phyloP scores from a whole-genome alignment of 2,113 vertebrate species.

The Serilophus lunatus region DNA sequence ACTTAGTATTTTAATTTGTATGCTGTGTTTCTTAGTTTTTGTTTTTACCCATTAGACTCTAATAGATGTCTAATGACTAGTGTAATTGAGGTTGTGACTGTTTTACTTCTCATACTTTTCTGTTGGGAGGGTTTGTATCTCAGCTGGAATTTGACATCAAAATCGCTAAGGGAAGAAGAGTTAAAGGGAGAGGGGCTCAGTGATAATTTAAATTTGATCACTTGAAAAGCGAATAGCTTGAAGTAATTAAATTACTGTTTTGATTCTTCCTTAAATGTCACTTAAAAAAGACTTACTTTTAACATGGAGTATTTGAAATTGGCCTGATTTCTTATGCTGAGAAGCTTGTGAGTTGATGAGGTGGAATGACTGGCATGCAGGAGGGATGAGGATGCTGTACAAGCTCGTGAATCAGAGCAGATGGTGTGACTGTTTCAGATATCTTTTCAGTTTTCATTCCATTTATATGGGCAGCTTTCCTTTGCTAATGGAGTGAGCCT shows the following conservation, averaged over 20 bases:
- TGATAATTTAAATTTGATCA: background rate
- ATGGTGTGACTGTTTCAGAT: slow-evolving; percentile 48
- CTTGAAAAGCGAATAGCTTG: background rate
- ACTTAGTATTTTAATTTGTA: background rate
- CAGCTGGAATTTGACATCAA: slow-evolving; percentile 17
- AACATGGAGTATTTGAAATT: background rate
- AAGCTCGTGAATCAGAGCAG: slow-evolving; percentile 38
- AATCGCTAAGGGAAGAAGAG: background rate
- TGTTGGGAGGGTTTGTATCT: slow-evolving; percentile 11
- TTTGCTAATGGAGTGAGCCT: background rate
- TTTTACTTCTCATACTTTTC: slow-evolving; percentile 9
- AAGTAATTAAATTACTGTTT: background rate
- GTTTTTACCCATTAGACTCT: background rate
- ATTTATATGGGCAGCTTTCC: background rate
- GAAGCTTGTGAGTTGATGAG: slow-evolving; percentile 14
- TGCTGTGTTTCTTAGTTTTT: background rate
- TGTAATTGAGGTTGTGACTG: background rate
- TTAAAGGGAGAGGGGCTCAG: background rate
- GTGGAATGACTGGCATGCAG: slow-evolving; percentile 35
- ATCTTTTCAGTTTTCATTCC: background rate
- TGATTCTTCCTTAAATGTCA: slow-evolving; percentile 16
- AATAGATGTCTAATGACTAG: background rate
- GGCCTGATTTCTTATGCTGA: background rate
- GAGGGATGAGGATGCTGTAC: background rate
- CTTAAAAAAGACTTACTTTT: background rate